Conservation (phyloP, 2,888 invertebrate genomes). For the Chrysodeixis includens region DNA sequence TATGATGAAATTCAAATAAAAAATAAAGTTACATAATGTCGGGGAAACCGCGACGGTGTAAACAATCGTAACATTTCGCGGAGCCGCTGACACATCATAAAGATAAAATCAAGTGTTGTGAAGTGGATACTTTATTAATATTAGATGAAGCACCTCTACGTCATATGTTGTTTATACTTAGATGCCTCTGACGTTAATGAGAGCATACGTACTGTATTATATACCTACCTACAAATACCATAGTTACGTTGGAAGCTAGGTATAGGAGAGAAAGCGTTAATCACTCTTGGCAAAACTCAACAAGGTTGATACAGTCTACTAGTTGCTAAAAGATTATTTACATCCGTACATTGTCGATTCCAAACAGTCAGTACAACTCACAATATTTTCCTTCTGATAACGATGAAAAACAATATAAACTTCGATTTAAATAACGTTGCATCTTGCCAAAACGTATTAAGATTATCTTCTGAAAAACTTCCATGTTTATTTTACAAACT, state of each 20-base stretch:
- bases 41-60: constrained; percentile 37
- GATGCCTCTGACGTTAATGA: constrained; percentile 32
- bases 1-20: constrained; percentile 33
- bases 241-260: not conserved
- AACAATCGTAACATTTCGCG: constrained; percentile 36
- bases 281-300: not conserved
- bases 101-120: constrained; percentile 33
- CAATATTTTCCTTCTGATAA: constrained; percentile 6
- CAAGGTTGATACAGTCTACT: not conserved
- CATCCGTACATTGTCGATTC: not conserved
- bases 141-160: constrained; percentile 22
- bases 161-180: constrained; percentile 39
- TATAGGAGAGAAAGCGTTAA: not conserved
- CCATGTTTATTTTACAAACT: constrained; percentile 18
- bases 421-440: constrained; percentile 22
- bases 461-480: constrained; percentile 22
- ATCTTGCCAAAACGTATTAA: constrained; percentile 31
- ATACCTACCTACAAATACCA: not conserved
- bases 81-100: constrained; percentile 41
- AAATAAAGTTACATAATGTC: constrained; percentile 44
- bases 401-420: constrained; percentile 21
- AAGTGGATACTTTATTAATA: constrained; percentile 17
- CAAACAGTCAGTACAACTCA: constrained; percentile 7
- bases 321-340: not conserved
- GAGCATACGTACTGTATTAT: constrained; percentile 11